These are phyloP conservation scores for Pachliopta kotzebuea DNA, from an alignment of 2,888 invertebrate species.

Conservation along the genomic window DNA sequence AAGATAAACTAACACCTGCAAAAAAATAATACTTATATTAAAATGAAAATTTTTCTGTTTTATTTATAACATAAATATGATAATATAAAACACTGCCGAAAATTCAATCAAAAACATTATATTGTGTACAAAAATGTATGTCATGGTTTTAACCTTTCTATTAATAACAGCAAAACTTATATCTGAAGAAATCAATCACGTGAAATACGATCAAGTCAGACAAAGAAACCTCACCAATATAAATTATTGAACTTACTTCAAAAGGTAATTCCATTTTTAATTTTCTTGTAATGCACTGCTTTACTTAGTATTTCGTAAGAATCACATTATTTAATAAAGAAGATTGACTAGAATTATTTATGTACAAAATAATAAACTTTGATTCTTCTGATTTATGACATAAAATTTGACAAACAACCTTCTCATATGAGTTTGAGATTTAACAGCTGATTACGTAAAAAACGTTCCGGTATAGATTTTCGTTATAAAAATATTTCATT, in stretches of 20 bases:
- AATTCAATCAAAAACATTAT: no score
- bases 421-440: constrained; percentile 21
- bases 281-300: not conserved
- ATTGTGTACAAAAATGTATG: not conserved
- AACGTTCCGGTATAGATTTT: constrained; percentile 14
- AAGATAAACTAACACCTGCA: constrained; percentile 82
- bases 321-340: constrained; percentile 17
- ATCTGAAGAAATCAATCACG: constrained; percentile 48
- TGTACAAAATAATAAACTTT: constrained; percentile 7
- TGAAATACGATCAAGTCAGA: constrained; percentile 59
- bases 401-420: constrained; percentile 15
- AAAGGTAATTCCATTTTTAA: constrained; percentile 62
- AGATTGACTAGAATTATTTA: constrained; percentile 5
- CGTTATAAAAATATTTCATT: not conserved
- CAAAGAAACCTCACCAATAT: constrained; percentile 45
- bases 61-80: no score
- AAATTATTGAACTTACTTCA: constrained; percentile 50
- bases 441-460: constrained; percentile 24
- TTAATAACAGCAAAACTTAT: constrained; percentile 1
- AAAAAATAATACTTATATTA: constrained; percentile 3
- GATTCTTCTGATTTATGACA: constrained; percentile 11
- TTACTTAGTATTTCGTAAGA: constrained; percentile 2
- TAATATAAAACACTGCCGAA: no score
- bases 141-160: not conserved
- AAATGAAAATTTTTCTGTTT: no score